These are phyloP conservation scores for Oxygymnocypris stewartii DNA, from an alignment of 2,113 vertebrate species.

Conservation along the genomic window DNA sequence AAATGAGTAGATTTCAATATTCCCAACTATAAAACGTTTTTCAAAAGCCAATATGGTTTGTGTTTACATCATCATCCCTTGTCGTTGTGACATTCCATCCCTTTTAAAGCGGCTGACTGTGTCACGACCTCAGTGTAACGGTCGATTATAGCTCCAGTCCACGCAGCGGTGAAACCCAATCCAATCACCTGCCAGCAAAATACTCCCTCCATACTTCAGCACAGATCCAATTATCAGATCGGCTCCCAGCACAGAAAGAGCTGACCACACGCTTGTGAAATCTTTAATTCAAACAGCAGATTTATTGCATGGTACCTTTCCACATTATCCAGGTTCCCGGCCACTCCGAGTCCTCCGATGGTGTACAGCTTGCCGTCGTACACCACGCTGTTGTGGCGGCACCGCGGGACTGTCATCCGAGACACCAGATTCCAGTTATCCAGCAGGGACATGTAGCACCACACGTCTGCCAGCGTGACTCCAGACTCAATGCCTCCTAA, in stretches of 20 bases:
- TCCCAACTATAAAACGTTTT: slow-evolving; percentile 6
- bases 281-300: slow-evolving; percentile 38
- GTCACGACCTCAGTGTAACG: background rate
- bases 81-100: background rate
- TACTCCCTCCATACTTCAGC: slow-evolving; percentile 44
- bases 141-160: slow-evolving; percentile 37
- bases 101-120: slow-evolving; percentile 14
- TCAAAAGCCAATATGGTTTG: background rate
- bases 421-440: slow-evolving; percentile 99
- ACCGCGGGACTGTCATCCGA: slow-evolving; percentile 94
- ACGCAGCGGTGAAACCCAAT: slow-evolving; percentile 25
- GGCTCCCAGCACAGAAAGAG: slow-evolving; percentile 39
- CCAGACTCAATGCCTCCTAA: slow-evolving; percentile 94
- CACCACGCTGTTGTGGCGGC: slow-evolving; percentile 95
- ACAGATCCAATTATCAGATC: slow-evolving; percentile 58
- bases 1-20: slow-evolving; percentile 25
- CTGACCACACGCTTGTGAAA: slow-evolving; percentile 35
- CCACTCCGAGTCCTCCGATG: slow-evolving; percentile 91
- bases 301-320: slow-evolving; percentile 81
- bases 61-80: background rate
- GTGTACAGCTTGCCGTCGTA: slow-evolving; percentile 96
- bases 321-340: slow-evolving; percentile 95
- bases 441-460: slow-evolving; percentile 98
- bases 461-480: slow-evolving; percentile 93
- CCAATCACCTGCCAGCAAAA: slow-evolving; percentile 50